Evolutionary conservation across 1,140 invertebrate species (phyloP).

Genomic region (Drusus annulatus): DNA sequence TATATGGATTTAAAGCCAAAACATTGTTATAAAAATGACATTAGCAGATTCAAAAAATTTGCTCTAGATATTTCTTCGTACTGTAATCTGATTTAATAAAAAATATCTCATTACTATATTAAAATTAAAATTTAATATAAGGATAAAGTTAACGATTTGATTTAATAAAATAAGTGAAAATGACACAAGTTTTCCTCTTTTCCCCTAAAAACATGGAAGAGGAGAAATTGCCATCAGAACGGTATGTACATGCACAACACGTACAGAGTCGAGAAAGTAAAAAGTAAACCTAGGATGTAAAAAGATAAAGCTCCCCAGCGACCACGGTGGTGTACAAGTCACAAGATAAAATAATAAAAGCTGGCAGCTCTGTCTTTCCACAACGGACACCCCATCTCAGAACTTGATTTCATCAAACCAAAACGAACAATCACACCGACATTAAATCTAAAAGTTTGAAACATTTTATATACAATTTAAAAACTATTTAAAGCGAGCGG

Average conservation of each 20-base stretch:
- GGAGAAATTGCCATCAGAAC: conserved; percentile 32
- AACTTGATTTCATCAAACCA: conserved; percentile 11
- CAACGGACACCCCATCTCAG: conserved; percentile 32
- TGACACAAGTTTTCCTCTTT: conserved; percentile 36
- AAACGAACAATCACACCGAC: conserved; percentile 34
- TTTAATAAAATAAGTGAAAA: conserved; percentile 21
- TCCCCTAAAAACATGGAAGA: conserved; percentile 36
- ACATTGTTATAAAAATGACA: conserved; percentile 24
- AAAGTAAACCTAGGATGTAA: conserved; percentile 25
- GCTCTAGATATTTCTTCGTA: conserved; percentile 2
- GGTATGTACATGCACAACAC: conserved; percentile 26
- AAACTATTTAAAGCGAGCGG: conserved; percentile 23
- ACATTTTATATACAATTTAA: conserved; percentile 41
- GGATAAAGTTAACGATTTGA: conserved; percentile 18
- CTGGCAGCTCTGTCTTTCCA: conserved; percentile 35
- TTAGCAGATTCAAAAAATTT: not conserved
- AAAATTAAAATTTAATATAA: conserved; percentile 35
- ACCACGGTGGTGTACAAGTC: conserved; percentile 8
- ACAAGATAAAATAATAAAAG: conserved; percentile 36
- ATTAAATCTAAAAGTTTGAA: conserved; percentile 44
- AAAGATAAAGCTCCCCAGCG: conserved; percentile 10
- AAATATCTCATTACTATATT: conserved; percentile 38
- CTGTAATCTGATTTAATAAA: not conserved
- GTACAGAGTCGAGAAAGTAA: conserved; percentile 30
- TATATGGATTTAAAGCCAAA: not conserved